A percentile compares a stretch with the other conserved stretches of the same genome.
Conservation (phyloP, 2,888 invertebrate species). For the Xanthorhoe spadicearia region DNA sequence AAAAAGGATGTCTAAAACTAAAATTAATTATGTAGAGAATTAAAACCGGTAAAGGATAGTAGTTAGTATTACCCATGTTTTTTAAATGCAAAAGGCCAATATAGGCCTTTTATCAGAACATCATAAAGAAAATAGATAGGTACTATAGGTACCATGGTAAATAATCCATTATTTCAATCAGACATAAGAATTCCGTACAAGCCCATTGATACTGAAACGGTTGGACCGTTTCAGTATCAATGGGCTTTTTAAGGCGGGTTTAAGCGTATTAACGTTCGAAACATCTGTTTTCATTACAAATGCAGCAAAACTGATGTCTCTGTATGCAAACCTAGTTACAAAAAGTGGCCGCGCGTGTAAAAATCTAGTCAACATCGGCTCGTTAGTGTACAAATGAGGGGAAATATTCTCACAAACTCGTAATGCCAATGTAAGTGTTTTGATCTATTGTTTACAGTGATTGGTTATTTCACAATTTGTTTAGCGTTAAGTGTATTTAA, state of each 20-base stretch:
- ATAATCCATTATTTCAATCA: no score
- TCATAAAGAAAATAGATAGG: no score
- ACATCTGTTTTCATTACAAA: constrained; percentile 9
- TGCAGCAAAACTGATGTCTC: constrained; percentile 36
- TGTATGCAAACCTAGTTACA: constrained; percentile 36
- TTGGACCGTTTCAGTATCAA: no score
- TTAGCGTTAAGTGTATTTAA: background rate
- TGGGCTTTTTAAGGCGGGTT: background rate
- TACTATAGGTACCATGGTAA: no score
- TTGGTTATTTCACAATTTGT: background rate
- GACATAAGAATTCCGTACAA: no score
- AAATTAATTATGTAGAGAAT: no score
- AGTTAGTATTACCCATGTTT: no score
- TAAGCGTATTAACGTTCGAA: background rate
- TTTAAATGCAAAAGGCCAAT: no score
- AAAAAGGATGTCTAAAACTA: no score
- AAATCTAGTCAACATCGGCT: constrained; percentile 41
- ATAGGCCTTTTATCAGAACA: no score
- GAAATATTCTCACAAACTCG: constrained; percentile 23
- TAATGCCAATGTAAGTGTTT: background rate
- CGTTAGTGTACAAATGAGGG: constrained; percentile 34
- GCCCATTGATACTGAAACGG: no score
- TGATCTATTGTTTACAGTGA: constrained; percentile 2
- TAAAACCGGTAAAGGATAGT: no score
- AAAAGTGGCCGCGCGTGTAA: constrained; percentile 39